Evolutionary conservation across 2,888 invertebrate genomes (phyloP).

Genomic region (Xanthia icteritia): DNA sequence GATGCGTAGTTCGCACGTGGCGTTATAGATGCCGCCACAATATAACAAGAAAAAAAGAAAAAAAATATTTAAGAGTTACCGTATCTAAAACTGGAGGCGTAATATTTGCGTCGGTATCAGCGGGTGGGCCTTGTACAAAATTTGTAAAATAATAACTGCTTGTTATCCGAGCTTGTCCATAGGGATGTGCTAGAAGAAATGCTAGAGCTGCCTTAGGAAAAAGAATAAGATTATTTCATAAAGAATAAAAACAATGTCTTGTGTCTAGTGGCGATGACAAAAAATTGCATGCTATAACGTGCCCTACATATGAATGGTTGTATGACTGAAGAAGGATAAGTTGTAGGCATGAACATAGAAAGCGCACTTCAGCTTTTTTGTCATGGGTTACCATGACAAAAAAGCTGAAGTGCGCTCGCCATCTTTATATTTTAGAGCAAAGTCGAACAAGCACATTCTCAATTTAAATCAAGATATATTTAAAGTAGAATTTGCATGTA

Average conservation of each 20-base stretch:
- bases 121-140: slow-evolving; percentile 92
- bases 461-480: no score
- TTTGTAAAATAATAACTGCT: slow-evolving; percentile 94
- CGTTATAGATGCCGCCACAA: neutral
- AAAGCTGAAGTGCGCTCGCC: no score
- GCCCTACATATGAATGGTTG: neutral
- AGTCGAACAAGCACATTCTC: no score
- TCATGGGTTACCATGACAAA: neutral
- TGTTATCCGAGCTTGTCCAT: slow-evolving; percentile 94
- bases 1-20: no score
- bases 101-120: slow-evolving; percentile 89
- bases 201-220: slow-evolving; percentile 91
- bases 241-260: neutral
- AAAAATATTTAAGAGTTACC: slow-evolving; percentile 62
- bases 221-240: neutral
- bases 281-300: neutral
- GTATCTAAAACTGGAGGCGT: slow-evolving; percentile 91
- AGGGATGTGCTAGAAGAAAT: slow-evolving; percentile 95
- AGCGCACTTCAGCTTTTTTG: neutral
- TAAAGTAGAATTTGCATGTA: no score
- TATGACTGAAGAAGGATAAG: no score
- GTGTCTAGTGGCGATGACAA: neutral
- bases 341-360: neutral
- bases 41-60: neutral
- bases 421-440: neutral